phyloP scores from a whole-genome alignment of 1,140 invertebrate species.

The Nebria ingens region DNA sequence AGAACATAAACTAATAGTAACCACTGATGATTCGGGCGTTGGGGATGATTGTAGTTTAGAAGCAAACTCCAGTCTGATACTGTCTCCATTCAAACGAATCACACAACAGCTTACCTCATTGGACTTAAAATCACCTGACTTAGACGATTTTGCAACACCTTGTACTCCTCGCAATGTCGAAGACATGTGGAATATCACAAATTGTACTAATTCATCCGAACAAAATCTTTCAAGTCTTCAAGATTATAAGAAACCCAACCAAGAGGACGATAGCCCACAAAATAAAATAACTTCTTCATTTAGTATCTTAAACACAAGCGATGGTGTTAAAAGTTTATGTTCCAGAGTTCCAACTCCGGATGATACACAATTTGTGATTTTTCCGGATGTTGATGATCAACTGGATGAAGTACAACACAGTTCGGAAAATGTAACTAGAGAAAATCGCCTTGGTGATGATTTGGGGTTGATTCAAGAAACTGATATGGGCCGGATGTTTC shows the following conservation, averaged over 20 bases:
- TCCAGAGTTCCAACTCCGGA: conserved; percentile 28
- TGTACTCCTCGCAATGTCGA: conserved; percentile 49
- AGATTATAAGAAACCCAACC: conserved; percentile 9
- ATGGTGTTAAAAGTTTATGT: conserved; percentile 29
- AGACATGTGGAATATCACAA: conserved; percentile 40
- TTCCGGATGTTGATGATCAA: conserved; percentile 34
- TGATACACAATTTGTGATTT: conserved; percentile 36
- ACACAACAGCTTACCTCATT: conserved; percentile 62
- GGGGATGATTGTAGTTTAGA: conserved; percentile 31
- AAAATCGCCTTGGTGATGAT: not conserved
- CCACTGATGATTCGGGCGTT: conserved; percentile 29
- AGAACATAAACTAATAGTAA: conserved; percentile 51
- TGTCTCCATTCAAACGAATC: conserved; percentile 64
- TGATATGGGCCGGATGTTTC: conserved; percentile 38
- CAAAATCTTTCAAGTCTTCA: not conserved
- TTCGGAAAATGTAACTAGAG: conserved; percentile 10
- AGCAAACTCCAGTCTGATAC: conserved; percentile 34
- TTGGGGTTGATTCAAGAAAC: conserved; percentile 15
- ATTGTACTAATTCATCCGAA: not conserved
- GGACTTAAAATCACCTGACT: conserved; percentile 57
- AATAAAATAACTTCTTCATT: conserved; percentile 12
- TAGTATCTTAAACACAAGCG: conserved; percentile 27
- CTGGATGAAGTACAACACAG: conserved; percentile 16
- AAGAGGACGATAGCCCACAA: conserved; percentile 7
- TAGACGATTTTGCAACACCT: conserved; percentile 59